phyloP scores from a whole-genome alignment of 2,797 vertebrate species.

The Varecia variegata region DNA sequence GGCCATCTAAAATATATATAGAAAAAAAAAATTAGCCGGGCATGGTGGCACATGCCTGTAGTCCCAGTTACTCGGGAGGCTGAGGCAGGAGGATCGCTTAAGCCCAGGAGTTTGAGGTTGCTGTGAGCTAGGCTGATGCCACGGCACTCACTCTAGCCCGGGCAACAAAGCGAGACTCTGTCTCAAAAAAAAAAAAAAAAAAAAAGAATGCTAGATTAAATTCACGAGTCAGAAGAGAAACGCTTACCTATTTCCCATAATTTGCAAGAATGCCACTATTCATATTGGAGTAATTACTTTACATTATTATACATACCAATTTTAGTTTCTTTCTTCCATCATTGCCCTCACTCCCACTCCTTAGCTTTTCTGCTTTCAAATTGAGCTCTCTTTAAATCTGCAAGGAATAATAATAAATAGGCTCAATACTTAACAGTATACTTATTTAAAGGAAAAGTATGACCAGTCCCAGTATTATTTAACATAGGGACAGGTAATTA shows the following conservation, averaged over 20 bases:
- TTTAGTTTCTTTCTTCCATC: background rate
- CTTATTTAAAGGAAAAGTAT: constrained; percentile 1
- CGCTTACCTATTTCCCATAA: background rate
- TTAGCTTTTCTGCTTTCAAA: background rate
- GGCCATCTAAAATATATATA: no score
- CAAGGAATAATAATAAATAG: background rate
- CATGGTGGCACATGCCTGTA: no score
- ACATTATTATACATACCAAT: background rate
- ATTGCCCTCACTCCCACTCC: background rate
- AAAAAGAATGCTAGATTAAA: background rate
- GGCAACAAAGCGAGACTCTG: no score
- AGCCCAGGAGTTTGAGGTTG: no score
- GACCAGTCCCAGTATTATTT: background rate
- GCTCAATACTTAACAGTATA: background rate
- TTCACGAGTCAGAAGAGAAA: background rate
- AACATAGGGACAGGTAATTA: background rate
- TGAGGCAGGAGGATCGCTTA: no score
- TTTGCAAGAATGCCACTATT: background rate
- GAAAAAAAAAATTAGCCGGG: no score
- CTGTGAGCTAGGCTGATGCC: no score
- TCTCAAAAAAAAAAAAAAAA: no score
- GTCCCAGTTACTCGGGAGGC: no score
- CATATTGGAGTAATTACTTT: background rate
- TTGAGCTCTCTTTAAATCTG: background rate
- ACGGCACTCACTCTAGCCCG: no score